Evolutionary conservation across 2,888 invertebrate genomes (phyloP).

Genomic region (Schrankia costaestrigalis): DNA sequence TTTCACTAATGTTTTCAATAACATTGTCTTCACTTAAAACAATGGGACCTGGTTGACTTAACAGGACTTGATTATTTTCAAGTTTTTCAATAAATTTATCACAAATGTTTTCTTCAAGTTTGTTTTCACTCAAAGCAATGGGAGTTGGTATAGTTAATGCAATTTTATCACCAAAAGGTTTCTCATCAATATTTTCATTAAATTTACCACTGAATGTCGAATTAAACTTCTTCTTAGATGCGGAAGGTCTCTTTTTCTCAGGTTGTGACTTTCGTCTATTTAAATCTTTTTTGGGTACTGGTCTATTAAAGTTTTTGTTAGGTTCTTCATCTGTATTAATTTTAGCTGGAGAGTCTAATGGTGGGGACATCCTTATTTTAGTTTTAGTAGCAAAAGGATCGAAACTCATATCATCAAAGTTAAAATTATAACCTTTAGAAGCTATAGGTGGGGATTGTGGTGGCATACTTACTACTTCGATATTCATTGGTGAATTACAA

Average conservation of each 20-base stretch:
- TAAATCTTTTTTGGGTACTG: slow-evolving; percentile 25
- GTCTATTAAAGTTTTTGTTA: slow-evolving; percentile 16
- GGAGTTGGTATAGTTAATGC: too few relatives aligned
- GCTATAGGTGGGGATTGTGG: slow-evolving; percentile 55
- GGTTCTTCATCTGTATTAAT: slow-evolving; percentile 9
- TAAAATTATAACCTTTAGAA: slow-evolving; percentile 64
- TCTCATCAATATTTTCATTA: slow-evolving; percentile 6
- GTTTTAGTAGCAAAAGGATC: slow-evolving; percentile 67
- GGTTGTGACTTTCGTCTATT: slow-evolving; percentile 52
- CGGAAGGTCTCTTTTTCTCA: slow-evolving; percentile 36
- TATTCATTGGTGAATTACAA: not conserved
- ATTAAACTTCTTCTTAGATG: slow-evolving; percentile 44
- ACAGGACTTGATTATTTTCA: not conserved
- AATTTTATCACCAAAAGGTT: too few relatives aligned
- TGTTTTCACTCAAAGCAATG: too few relatives aligned
- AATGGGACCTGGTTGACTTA: slow-evolving; percentile 5
- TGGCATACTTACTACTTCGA: slow-evolving; percentile 19
- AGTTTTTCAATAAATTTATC: slow-evolving; percentile 5
- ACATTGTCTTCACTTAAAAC: slow-evolving; percentile 9
- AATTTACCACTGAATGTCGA: slow-evolving; percentile 28
- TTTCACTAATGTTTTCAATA: too few relatives aligned
- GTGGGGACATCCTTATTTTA: slow-evolving; percentile 56
- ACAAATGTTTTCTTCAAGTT: too few relatives aligned
- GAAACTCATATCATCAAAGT: slow-evolving; percentile 62
- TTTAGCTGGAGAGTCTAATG: slow-evolving; percentile 34